Evolutionary conservation across 2,888 invertebrate genomes (phyloP).

Genomic region (Antitype chi): DNA sequence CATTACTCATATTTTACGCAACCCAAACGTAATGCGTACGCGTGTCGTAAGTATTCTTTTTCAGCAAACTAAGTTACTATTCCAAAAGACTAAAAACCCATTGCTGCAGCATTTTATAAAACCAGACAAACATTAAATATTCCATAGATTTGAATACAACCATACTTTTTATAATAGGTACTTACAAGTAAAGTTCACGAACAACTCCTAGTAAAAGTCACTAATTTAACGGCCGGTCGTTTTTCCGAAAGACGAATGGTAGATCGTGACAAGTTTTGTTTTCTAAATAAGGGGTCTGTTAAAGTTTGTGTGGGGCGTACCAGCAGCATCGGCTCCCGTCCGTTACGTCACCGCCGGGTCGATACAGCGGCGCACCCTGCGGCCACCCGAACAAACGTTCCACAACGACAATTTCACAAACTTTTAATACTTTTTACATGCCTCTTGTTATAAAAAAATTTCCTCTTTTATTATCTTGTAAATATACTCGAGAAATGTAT

Average conservation of each 20-base stretch:
- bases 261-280: conserved; percentile 65
- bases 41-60: neutral
- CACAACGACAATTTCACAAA: conserved; percentile 74
- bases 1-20: neutral
- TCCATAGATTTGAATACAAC: neutral
- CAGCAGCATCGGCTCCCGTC: conserved; percentile 68
- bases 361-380: conserved; percentile 79
- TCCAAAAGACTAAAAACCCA: neutral
- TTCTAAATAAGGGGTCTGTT: conserved; percentile 68
- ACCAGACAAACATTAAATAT: neutral
- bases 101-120: neutral
- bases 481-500: conserved; percentile 35
- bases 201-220: conserved; percentile 34
- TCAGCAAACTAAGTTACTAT: too few species aligned
- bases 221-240: conserved; percentile 43
- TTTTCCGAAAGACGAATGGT: conserved; percentile 62
- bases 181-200: conserved; percentile 11
- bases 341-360: conserved; percentile 84
- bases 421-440: conserved; percentile 78
- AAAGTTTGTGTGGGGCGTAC: conserved; percentile 64
- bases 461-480: conserved; percentile 47
- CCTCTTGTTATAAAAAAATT: conserved; percentile 61
- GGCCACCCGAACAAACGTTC: conserved; percentile 67
- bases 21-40: neutral
- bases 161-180: conserved; percentile 16